These are phyloP conservation scores for Paramisgurnus dabryanus DNA, from an alignment of 2,113 vertebrate genomes.

Conservation along the genomic window DNA sequence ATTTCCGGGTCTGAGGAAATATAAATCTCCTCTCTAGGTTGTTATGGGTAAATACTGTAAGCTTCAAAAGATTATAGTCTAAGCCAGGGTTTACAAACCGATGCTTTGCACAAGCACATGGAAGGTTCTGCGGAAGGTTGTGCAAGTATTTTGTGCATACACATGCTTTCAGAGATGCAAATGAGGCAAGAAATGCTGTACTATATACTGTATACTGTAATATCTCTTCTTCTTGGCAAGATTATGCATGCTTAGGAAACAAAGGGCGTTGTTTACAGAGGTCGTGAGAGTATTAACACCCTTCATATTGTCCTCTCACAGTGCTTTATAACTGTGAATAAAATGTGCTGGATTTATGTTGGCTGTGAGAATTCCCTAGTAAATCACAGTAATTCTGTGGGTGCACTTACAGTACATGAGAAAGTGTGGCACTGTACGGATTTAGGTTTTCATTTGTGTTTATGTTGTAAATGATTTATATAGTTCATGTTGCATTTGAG, in stretches of 20 bases:
- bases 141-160: conserved; percentile 51
- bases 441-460: background rate
- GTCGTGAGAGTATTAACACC: conserved; percentile 21
- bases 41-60: conserved; percentile 55
- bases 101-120: conserved; percentile 25
- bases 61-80: conserved; percentile 52
- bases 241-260: conserved; percentile 65
- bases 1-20: conserved; percentile 39
- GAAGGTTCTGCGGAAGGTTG: conserved; percentile 22
- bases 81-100: conserved; percentile 50
- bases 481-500: no score
- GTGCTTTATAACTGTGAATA: conserved; percentile 26
- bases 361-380: conserved; percentile 19
- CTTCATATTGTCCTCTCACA: conserved; percentile 31
- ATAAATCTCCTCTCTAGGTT: conserved; percentile 41
- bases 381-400: background rate
- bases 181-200: conserved; percentile 63
- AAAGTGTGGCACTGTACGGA: background rate
- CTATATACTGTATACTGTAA: conserved; percentile 47
- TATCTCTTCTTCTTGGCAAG: conserved; percentile 62
- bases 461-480: background rate
- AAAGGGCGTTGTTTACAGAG: conserved; percentile 56
- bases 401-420: background rate
- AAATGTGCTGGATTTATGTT: conserved; percentile 34
- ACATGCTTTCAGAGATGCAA: conserved; percentile 31